phyloP scores from a whole-genome alignment of 2,113 vertebrate genomes.

The Paraplagusia blochii region DNA sequence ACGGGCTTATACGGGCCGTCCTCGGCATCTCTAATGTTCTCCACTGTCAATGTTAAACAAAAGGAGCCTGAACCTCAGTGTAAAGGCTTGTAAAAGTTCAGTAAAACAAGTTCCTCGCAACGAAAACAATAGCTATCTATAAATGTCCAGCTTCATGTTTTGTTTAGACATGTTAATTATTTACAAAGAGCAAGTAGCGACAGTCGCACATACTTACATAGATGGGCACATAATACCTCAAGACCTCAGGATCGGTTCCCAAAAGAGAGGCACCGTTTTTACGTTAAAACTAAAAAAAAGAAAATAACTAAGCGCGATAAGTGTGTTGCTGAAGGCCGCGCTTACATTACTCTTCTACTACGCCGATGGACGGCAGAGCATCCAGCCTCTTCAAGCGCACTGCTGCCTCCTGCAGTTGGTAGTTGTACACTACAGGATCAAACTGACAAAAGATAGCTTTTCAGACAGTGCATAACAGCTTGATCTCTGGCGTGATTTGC shows the following conservation, averaged over 20 bases:
- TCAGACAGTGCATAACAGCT: too few species aligned
- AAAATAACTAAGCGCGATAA: constrained; percentile 47
- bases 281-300: constrained; percentile 39
- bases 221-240: constrained; percentile 45
- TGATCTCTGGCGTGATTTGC: too few species aligned
- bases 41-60: background rate
- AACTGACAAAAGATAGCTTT: background rate
- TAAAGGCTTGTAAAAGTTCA: constrained; percentile 58
- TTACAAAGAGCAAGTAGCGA: background rate
- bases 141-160: constrained; percentile 9
- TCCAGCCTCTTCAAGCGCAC: background rate
- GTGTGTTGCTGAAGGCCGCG: constrained; percentile 58
- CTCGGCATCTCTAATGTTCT: background rate
- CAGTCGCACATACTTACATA: constrained; percentile 54
- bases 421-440: background rate
- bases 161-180: background rate
- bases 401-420: constrained; percentile 22
- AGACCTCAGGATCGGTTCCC: constrained; percentile 13
- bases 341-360: constrained; percentile 51
- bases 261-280: constrained; percentile 23
- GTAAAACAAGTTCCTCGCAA: constrained; percentile 56
- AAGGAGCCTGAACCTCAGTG: constrained; percentile 50
- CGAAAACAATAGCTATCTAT: constrained; percentile 61
- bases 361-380: background rate
- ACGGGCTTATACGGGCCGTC: too few species aligned